Percentiles rank a stretch among this genome's conserved stretches.
phyloP scores from a whole-genome alignment of 2,888 invertebrate genomes.

The Ectropis crepuscularia region DNA sequence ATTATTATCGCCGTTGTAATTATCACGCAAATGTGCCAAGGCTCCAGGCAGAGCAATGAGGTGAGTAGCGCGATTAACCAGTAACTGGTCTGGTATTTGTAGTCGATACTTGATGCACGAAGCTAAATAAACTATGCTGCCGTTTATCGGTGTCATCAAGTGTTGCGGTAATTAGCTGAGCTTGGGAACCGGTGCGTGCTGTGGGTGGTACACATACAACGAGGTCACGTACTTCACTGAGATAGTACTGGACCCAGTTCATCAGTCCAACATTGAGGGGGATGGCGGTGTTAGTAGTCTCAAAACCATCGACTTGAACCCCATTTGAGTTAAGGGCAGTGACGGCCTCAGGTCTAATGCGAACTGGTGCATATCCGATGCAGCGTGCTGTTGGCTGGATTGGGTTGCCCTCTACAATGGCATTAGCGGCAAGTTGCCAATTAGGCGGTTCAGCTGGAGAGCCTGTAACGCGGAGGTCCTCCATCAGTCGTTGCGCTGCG shows the following conservation, averaged over 20 bases:
- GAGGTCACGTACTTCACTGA: neutral
- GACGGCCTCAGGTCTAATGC: neutral
- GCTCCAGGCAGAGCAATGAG: neutral
- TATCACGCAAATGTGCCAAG: neutral
- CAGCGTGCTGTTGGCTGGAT: neutral
- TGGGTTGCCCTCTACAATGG: too few relatives aligned
- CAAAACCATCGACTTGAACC: neutral
- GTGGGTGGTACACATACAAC: neutral
- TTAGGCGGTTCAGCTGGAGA: too few relatives aligned
- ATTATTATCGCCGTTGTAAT: neutral
- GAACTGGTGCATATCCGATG: neutral
- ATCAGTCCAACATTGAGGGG: neutral
- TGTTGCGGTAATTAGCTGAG: neutral
- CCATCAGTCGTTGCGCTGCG: neutral
- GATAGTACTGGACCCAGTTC: conserved; percentile 1
- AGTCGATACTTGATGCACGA: neutral
- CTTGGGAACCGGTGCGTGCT: neutral
- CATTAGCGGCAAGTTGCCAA: too few relatives aligned
- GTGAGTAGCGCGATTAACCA: neutral
- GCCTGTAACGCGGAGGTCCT: neutral
- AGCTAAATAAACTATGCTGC: conserved; percentile 1
- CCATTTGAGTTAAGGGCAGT: neutral
- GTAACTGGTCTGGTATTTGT: neutral
- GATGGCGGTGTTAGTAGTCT: neutral
- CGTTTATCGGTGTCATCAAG: neutral